Evolutionary conservation across 2,888 invertebrate species (phyloP), one percentile per base, ranked within the genome.

Genomic region (Trichogramma dendrolimi): DNA sequence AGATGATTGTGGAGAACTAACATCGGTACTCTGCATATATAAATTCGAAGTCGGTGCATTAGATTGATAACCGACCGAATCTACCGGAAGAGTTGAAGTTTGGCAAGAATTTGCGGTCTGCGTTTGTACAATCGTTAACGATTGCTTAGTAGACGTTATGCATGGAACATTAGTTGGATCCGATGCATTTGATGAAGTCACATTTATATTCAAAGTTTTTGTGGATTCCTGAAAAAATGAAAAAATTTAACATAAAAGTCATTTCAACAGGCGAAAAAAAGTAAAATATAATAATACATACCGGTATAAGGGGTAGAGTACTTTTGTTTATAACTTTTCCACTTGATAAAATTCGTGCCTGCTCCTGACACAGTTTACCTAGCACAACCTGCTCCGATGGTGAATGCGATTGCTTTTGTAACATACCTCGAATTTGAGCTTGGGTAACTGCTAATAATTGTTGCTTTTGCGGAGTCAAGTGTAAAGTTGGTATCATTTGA

Each of bases 391-490:
- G 83, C 64, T 87, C 86, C 8, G 81, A 76, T 67, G 82, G 83
- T 4, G 80, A 81, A 70, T 82, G 81, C 10, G 73, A 73, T 64
- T 81, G 81, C 48, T 80, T 83, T 14, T 83, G 81, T 47, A 84
- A 82, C 58, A 90, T 79, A 55, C 84, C 83, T 72, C 87, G 86
- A 58, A 91, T 88, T 77, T 90, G 89, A 70, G 85, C 80, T 49
- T 77, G 77, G 64, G 75, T 75, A 60, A 68, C 75, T 56, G 75
- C 74, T 8, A 78, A 74, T 69, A 86, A 80, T 73, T 86, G 86
- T 73, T 90, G 89, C 71, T 89, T 89, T 71, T 89, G 88, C 8
- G 87, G 86, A 11, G 88, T 88, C 55, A 90, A 76, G 71, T 89
- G 89, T 67, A 90, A 89, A 7, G 88, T 88, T 72, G 88, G 89